These are phyloP conservation scores for Tachina lurida DNA, from an alignment of 2,888 invertebrate genomes.

Conservation along the genomic window DNA sequence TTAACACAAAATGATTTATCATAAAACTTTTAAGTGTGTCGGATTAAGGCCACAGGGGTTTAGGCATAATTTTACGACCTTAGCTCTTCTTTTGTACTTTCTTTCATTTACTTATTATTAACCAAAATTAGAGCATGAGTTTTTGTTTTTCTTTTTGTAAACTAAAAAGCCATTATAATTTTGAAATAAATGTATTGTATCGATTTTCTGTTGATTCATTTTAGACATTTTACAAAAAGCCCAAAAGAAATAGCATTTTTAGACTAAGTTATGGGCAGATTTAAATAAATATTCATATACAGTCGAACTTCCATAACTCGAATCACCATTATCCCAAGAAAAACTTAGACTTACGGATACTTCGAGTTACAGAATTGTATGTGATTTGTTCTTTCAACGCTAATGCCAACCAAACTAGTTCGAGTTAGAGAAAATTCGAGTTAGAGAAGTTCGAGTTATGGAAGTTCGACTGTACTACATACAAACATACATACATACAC, in stretches of 20 bases:
- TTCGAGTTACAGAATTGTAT: too few relatives aligned
- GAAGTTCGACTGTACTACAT: too few relatives aligned
- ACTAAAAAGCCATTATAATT: slow-evolving; percentile 1
- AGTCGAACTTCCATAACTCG: too few relatives aligned
- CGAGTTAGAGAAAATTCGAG: too few relatives aligned
- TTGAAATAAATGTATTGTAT: slow-evolving; percentile 7
- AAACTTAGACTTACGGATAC: too few relatives aligned
- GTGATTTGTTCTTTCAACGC: too few relatives aligned
- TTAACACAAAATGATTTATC: slow-evolving; percentile 14
- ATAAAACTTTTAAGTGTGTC: neutral
- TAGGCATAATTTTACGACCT: neutral
- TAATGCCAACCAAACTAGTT: too few relatives aligned
- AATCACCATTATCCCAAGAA: too few relatives aligned
- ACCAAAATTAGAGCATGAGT: neutral
- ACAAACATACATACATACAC: too few relatives aligned
- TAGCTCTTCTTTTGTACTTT: neutral
- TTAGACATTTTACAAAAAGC: neutral
- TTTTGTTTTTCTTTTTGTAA: neutral
- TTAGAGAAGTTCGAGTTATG: too few relatives aligned
- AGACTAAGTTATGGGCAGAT: neutral
- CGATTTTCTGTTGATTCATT: slow-evolving; percentile 2
- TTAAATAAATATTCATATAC: neutral
- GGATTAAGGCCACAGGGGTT: neutral
- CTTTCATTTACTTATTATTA: neutral
- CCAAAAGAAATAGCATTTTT: neutral